phyloP scores from a whole-genome alignment of 1,140 invertebrate species.

The Adoxophyes honmai region DNA sequence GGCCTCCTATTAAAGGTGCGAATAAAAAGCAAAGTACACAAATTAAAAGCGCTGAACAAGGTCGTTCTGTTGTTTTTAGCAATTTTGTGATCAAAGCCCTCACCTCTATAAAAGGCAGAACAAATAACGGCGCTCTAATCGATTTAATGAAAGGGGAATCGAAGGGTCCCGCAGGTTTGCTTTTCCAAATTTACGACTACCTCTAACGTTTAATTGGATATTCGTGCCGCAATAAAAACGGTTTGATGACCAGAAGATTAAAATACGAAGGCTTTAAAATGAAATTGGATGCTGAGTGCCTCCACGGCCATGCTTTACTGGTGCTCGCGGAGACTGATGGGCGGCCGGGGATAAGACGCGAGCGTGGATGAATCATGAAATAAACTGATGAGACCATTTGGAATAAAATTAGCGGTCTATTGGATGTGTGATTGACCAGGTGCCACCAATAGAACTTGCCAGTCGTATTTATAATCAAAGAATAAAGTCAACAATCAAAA shows the following conservation, averaged over 20 bases:
- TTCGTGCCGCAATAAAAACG: constrained; percentile 60
- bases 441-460: too few relatives aligned
- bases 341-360: too few relatives aligned
- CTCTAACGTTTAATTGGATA: constrained; percentile 64
- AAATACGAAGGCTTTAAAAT: constrained; percentile 48
- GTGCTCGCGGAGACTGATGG: constrained; percentile 1
- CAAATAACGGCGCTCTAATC: constrained; percentile 54
- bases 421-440: too few relatives aligned
- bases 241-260: constrained; percentile 54
- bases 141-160: constrained; percentile 64
- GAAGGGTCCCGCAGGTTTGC: constrained; percentile 54
- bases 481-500: too few relatives aligned
- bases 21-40: constrained; percentile 1
- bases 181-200: constrained; percentile 59
- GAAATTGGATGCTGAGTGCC: constrained; percentile 32
- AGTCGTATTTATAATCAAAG: too few relatives aligned
- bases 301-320: constrained; percentile 20
- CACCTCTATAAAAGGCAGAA: constrained; percentile 48
- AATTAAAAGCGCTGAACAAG: constrained; percentile 9
- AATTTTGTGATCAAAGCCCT: constrained; percentile 55
- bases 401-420: too few relatives aligned
- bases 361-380: too few relatives aligned
- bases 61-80: constrained; percentile 55
- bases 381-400: too few relatives aligned
- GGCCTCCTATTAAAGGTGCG: not conserved